These are phyloP conservation scores for Aphelocoma coerulescens DNA, from an alignment of 2,113 vertebrate species.

Conservation along the genomic window DNA sequence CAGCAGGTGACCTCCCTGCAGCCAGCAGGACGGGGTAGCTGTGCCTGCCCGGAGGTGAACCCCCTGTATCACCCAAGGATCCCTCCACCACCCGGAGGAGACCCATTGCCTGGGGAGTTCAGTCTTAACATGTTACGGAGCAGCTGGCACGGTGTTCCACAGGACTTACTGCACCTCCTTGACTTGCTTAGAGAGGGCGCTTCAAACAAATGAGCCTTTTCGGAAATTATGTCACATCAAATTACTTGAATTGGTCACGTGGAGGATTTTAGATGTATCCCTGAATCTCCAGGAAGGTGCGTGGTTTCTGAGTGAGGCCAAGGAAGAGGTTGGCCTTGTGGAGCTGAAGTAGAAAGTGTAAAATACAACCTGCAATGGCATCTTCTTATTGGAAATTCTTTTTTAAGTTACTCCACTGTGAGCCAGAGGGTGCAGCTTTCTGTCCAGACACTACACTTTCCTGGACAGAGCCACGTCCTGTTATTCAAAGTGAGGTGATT, in stretches of 20 bases:
- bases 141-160: fast-evolving
- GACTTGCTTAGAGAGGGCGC: fast-evolving
- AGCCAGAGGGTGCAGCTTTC: neutral
- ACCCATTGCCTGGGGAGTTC: fast-evolving
- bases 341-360: neutral
- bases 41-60: fast-evolving
- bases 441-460: neutral
- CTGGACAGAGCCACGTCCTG: neutral
- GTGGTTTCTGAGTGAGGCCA: neutral
- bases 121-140: fast-evolving
- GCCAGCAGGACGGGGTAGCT: neutral
- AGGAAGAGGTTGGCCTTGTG: neutral
- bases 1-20: fast-evolving
- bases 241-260: fast-evolving
- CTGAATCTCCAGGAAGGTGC: neutral
- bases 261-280: neutral
- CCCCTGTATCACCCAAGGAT: fast-evolving
- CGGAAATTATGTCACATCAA: neutral
- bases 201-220: fast-evolving
- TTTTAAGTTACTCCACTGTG: neutral
- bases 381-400: neutral
- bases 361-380: neutral
- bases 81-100: fast-evolving
- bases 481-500: neutral
- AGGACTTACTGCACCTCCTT: neutral